These are phyloP conservation scores for Campoletis raptor DNA, from an alignment of 2,888 invertebrate genomes.

Conservation along the genomic window DNA sequence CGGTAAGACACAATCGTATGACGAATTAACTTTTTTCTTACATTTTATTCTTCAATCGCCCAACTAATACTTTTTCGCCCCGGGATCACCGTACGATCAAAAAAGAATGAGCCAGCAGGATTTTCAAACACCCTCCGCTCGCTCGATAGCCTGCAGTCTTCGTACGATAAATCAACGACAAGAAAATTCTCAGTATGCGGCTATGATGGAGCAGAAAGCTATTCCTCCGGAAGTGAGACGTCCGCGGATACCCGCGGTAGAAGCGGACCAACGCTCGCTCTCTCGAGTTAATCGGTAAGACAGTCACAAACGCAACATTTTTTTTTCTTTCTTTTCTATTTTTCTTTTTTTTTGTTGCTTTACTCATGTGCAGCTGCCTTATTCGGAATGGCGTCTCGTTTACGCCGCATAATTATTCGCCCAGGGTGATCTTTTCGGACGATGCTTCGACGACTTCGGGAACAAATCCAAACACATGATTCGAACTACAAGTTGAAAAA, in stretches of 20 bases:
- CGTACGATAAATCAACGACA: too few relatives aligned
- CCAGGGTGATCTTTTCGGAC: not conserved
- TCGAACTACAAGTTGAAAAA: too few relatives aligned
- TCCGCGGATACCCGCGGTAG: not conserved
- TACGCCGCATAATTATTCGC: not conserved
- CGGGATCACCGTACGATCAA: too few relatives aligned
- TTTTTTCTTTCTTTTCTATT: not conserved
- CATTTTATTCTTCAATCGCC: not conserved
- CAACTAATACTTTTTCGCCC: not conserved
- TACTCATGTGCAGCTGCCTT: not conserved
- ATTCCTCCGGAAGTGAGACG: not conserved
- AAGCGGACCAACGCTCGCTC: not conserved
- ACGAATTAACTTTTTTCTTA: too few relatives aligned
- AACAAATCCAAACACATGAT: not conserved
- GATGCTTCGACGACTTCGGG: not conserved
- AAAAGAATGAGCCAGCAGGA: too few relatives aligned
- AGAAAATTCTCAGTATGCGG: not conserved
- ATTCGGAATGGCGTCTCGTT: not conserved
- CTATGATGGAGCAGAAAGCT: not conserved
- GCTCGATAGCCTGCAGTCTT: too few relatives aligned
- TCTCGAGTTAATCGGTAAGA: not conserved
- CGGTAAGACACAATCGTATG: too few relatives aligned
- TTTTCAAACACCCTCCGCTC: too few relatives aligned
- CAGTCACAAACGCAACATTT: not conserved
- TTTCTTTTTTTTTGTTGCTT: not conserved